Evolutionary conservation across 2,888 invertebrate genomes (phyloP), one percentile per base, ranked within the genome.

Genomic region (Hypsopygia costalis): DNA sequence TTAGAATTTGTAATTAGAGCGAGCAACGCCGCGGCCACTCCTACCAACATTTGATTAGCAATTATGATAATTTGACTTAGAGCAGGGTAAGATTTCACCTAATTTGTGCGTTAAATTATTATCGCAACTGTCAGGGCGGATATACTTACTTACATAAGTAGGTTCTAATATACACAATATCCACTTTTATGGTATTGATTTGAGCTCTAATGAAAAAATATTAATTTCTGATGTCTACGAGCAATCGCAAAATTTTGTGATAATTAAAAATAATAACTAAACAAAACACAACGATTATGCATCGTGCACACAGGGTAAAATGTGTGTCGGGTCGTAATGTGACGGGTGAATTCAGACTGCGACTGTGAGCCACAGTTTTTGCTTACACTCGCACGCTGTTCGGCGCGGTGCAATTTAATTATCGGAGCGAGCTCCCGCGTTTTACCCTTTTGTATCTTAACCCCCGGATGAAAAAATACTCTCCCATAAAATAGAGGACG

Each of bases 391-490:
- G 42, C 44, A 35, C 36, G 52, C 51, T 56, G 57, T 54, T 50
- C 69, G 59, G 58, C 68, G 64, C 71, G 69, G 63, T 85, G 87
- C 89, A 87, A 89, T 89, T 89, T 89, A 89, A 89, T 89, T 89
- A 89, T 83, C 79, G 62, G 49, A 73, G 71, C 74, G 69, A 62
- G 77, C 77, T 75, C 80, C 78, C 81, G 77, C 79, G 81, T 68
- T 89, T 89, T 86, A 89, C 89, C 89, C 89, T 87, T 89, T 89
- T 89, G 89, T 89, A 89, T 86, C 86, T 83, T 89, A 87, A 82
- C 89, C 89, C 89, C 76, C 81, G 77, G 80, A 79, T 81, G 78
- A 87, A 86, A 89, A 88, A 89, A 88, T 86, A 76, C 89, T 85
- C 87, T 83, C 88, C 87, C 87, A 87, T 87, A 87, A 86, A 86